Evolutionary conservation across 1,140 invertebrate species (phyloP), one percentile per base, ranked within the genome.

Genomic region (Cydia amplana): DNA sequence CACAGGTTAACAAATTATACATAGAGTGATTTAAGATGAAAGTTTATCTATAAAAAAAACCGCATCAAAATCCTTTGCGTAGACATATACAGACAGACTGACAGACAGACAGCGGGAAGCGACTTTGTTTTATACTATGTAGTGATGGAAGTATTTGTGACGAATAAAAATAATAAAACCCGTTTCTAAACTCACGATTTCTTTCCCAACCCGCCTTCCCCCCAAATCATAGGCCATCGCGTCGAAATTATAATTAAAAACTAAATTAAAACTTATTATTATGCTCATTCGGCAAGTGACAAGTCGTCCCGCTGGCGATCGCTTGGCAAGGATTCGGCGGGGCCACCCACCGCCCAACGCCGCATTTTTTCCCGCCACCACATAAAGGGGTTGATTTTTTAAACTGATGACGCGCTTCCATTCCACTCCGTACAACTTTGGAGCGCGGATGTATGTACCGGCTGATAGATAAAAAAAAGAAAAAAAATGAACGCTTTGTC

Each of bases 331-430:
- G 90, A 90, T 91, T 91, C 90, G 83, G 89, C 32, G 88, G 81
- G 86, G 85, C 86, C 88, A 79, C 84, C 77, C 70, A 23, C 77
- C 76, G 25, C 80, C 36, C 83, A 85, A 83, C 70, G 51, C 72
- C 80, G 83, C 83, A 81, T 85, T 93, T 93, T 92, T 93, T 90
- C 85, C 87, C 83, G 82, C 89, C 89, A 90, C 90, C 89, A 89
- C 87, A n/a, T 83, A 76, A 93, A 91, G 88, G 91, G 93, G 92
- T 93, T 93, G 93, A 93, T 93, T 93, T 93, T 93, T 93, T 93
- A 93, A 93, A 93, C 91, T 93, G 93, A 93, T 93, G 93, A 93
- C 93, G 93, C 91, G 92, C 91, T 93, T 93, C 91, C 93, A 93
- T 93, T 93, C 90, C 91, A 91, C 92, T 89, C 86, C 85, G 90